These are phyloP conservation scores for Drosophila funebris DNA, from an alignment of 1,140 invertebrate genomes.

Conservation along the genomic window DNA sequence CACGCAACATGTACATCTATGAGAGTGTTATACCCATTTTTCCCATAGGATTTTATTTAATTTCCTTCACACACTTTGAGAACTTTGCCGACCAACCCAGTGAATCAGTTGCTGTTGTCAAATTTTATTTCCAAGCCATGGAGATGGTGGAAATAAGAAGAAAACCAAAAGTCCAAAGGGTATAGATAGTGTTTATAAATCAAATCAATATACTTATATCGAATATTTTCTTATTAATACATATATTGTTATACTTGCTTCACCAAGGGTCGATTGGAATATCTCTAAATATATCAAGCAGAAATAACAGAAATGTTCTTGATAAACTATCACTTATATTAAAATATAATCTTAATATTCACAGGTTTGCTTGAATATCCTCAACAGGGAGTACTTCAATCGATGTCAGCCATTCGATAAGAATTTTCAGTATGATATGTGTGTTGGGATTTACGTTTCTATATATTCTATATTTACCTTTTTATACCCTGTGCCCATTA, in stretches of 20 bases:
- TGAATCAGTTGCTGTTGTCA: background rate
- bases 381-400: background rate
- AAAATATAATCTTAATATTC: too few relatives aligned
- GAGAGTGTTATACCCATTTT: background rate
- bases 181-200: too few relatives aligned
- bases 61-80: background rate
- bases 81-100: background rate
- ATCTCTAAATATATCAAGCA: too few relatives aligned
- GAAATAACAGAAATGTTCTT: too few relatives aligned
- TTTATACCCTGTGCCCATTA: too few relatives aligned
- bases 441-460: too few relatives aligned
- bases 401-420: background rate
- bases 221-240: background rate
- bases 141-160: background rate
- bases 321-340: too few relatives aligned
- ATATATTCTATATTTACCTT: too few relatives aligned
- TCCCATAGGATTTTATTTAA: background rate
- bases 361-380: too few relatives aligned
- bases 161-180: background rate
- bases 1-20: background rate
- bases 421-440: background rate
- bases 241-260: too few relatives aligned
- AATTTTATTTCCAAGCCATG: background rate
- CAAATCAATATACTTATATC: background rate
- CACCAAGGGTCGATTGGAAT: too few relatives aligned